phyloP scores from a whole-genome alignment of 2,888 invertebrate genomes.

The Drosophila tripunctata region DNA sequence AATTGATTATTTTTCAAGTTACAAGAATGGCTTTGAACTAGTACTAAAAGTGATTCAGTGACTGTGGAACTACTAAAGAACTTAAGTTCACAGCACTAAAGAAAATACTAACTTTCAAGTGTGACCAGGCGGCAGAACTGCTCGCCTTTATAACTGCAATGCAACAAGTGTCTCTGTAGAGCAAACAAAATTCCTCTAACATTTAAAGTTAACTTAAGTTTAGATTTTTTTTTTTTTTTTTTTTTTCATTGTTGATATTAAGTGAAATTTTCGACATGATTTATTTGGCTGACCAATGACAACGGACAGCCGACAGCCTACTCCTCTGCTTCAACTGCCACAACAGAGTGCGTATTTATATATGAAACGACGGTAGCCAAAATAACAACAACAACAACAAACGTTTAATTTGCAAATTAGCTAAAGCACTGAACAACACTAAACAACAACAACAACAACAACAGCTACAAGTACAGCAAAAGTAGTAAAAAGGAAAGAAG shows the following conservation, averaged over 20 bases:
- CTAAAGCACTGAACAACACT: constrained; percentile 19
- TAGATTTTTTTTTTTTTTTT: too few species aligned
- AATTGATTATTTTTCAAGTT: too few species aligned
- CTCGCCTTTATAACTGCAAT: too few species aligned
- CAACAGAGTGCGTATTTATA: constrained; percentile 55
- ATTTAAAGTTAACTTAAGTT: background rate
- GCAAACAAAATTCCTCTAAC: constrained; percentile 25
- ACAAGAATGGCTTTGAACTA: too few species aligned
- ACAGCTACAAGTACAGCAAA: constrained; percentile 9
- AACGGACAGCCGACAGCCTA: too few species aligned
- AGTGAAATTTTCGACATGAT: constrained; percentile 69
- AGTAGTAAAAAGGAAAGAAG: background rate
- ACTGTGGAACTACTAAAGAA: background rate
- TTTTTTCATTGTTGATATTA: constrained; percentile 26
- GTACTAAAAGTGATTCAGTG: too few species aligned
- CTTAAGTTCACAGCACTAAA: background rate
- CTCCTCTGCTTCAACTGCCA: constrained; percentile 10
- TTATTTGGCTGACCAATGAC: constrained; percentile 49
- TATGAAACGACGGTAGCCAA: constrained; percentile 60
- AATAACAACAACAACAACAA: constrained; percentile 19
- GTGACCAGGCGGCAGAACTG: too few species aligned
- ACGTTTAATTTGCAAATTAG: constrained; percentile 63
- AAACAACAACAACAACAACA: constrained; percentile 11
- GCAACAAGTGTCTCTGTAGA: constrained; percentile 13
- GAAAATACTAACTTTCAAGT: background rate